These are phyloP conservation scores for Neosilurus mollespiculum DNA, from an alignment of 2,797 vertebrate genomes.

Conservation along the genomic window DNA sequence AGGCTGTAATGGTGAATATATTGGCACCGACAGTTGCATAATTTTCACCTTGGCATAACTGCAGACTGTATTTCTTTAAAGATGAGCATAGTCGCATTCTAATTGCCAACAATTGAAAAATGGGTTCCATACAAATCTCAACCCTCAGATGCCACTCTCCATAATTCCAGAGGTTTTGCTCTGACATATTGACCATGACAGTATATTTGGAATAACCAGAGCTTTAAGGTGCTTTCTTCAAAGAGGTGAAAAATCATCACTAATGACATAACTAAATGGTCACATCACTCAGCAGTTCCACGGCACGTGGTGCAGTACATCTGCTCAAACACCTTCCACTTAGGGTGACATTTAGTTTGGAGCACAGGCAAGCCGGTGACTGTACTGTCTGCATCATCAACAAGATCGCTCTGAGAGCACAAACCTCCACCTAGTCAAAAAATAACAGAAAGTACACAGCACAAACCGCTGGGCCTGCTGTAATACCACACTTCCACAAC, in stretches of 20 bases:
- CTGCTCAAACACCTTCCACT: constrained; percentile 3
- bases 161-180: neutral
- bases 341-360: constrained; percentile 22
- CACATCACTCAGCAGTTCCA: constrained; percentile 21
- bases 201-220: neutral
- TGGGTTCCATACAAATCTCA: no score
- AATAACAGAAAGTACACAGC: no score
- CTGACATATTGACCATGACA: neutral
- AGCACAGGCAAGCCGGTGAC: neutral
- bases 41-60: neutral
- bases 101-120: neutral
- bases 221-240: neutral
- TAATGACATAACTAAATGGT: constrained; percentile 26
- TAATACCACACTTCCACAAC: no score
- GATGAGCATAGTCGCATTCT: neutral
- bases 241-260: neutral
- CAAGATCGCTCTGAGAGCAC: no score
- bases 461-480: no score
- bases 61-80: neutral
- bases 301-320: constrained; percentile 15
- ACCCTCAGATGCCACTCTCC: neutral
- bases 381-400: constrained; percentile 12
- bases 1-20: neutral
- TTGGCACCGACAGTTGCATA: neutral
- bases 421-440: no score